These are phyloP conservation scores for Podabrus alpinus DNA, from an alignment of 2,888 invertebrate genomes.

Conservation along the genomic window DNA sequence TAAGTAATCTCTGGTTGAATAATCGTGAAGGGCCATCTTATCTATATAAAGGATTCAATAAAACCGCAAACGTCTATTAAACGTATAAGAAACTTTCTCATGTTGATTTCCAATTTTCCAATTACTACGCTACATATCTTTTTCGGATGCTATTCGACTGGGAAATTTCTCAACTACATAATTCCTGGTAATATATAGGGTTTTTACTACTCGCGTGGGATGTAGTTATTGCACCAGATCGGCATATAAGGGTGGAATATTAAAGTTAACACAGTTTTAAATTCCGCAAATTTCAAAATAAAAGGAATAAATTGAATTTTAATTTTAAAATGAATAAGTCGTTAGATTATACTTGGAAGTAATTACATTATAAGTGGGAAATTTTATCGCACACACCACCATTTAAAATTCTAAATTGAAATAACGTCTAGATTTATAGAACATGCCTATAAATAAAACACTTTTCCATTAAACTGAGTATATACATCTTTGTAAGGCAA, in stretches of 20 bases:
- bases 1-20: not conserved
- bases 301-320: not conserved
- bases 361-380: not conserved
- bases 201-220: constrained; percentile 9
- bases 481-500: constrained; percentile 30
- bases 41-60: not conserved
- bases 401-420: not conserved
- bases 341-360: not conserved
- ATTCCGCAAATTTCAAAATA: not conserved
- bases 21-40: not conserved
- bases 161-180: constrained; percentile 8
- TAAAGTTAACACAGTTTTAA: not conserved
- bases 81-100: constrained; percentile 6
- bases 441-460: constrained; percentile 18
- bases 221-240: constrained; percentile 7
- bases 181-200: constrained; percentile 1
- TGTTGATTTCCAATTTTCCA: constrained; percentile 20
- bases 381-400: not conserved
- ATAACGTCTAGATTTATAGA: not conserved
- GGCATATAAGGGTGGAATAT: not conserved
- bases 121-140: constrained; percentile 16
- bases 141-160: not conserved
- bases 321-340: not conserved
- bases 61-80: constrained; percentile 5
- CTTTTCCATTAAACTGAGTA: constrained; percentile 28